Percentiles rank a stretch among this genome's conserved stretches.
phyloP scores from a whole-genome alignment of 2,888 invertebrate species.

The Melinaea menophilus region DNA sequence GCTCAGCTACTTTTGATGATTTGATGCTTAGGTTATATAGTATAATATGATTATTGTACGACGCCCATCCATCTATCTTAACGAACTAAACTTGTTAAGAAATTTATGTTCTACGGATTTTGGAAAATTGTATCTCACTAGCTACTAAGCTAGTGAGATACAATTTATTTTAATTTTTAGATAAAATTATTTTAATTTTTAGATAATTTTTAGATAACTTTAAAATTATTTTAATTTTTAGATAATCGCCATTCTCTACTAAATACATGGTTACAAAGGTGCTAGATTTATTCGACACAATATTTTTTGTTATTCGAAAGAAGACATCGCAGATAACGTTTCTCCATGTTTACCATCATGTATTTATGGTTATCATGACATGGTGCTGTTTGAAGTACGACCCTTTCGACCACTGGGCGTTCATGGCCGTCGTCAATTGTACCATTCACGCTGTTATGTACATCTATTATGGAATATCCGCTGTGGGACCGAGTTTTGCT shows the following conservation, averaged over 20 bases:
- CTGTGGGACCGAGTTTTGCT: constrained; percentile 81
- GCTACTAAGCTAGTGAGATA: background rate
- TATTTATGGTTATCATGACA: constrained; percentile 81
- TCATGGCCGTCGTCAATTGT: constrained; percentile 82
- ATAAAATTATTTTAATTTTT: background rate
- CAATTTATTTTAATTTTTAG: background rate
- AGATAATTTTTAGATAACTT: background rate
- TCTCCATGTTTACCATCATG: constrained; percentile 91
- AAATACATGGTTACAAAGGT: constrained; percentile 85
- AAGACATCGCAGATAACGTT: constrained; percentile 84
- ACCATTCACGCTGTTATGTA: constrained; percentile 86
- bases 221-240: constrained; percentile 27
- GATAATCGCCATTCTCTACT: constrained; percentile 50
- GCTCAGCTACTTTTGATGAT: too few species aligned
- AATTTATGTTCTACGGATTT: too few species aligned
- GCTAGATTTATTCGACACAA: constrained; percentile 83
- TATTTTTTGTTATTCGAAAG: constrained; percentile 91
- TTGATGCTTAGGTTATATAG: too few species aligned
- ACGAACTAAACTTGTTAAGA: too few species aligned
- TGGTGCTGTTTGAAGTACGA: constrained; percentile 85
- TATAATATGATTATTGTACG: too few species aligned
- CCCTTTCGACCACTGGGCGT: constrained; percentile 84
- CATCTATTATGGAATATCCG: constrained; percentile 83
- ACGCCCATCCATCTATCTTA: too few species aligned
- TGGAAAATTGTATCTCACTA: too few species aligned